Evolutionary conservation across 2,797 vertebrate species (phyloP).

Genomic region (Gambusia yucatana): DNA sequence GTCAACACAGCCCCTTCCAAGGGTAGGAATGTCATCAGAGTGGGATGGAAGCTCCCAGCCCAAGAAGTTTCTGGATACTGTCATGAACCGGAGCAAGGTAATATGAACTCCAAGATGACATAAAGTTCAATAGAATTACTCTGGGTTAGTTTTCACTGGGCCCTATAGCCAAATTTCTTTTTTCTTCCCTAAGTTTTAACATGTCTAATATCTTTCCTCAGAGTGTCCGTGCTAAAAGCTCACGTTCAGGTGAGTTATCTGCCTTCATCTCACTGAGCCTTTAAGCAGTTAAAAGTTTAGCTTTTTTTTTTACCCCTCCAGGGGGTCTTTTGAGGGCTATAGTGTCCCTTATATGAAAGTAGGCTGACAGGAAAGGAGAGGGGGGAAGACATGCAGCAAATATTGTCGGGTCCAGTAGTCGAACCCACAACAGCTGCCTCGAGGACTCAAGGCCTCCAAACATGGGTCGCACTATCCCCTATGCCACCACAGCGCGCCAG

Average conservation of each 20-base stretch:
- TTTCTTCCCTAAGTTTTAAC: not conserved
- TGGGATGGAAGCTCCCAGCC: slow-evolving; percentile 74
- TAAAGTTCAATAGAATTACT: not conserved
- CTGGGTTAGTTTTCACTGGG: not conserved
- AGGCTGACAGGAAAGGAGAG: no score
- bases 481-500: not conserved
- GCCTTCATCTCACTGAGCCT: not conserved
- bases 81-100: slow-evolving; percentile 82
- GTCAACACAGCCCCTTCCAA: not conserved
- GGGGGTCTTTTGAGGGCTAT: no score
- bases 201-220: slow-evolving; percentile 42
- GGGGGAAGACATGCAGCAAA: no score
- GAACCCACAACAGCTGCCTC: no score
- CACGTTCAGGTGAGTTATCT: slow-evolving; percentile 68
- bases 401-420: no score
- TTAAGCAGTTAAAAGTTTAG: not conserved
- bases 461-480: no score
- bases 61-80: slow-evolving; percentile 55
- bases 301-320: no score
- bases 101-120: no score
- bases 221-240: slow-evolving; percentile 77
- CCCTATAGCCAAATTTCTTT: slow-evolving; percentile 23
- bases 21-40: slow-evolving; percentile 72
- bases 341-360: no score
- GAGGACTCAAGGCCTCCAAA: no score